Evolutionary conservation across 2,888 invertebrate species (phyloP), one percentile per base, ranked within the genome.

Genomic region (Stenolophus ochropezus): DNA sequence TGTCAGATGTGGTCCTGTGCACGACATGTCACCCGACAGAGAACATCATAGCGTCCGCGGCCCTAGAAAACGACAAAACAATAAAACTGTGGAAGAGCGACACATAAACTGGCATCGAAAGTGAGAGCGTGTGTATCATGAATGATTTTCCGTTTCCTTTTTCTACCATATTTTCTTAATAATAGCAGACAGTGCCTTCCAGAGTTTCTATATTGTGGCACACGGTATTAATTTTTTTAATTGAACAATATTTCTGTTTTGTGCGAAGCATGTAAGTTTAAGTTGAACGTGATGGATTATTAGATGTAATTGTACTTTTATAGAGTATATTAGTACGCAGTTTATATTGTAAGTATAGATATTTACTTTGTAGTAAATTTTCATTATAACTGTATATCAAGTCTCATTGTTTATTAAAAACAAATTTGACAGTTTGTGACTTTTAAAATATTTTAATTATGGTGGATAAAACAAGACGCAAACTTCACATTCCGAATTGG

Each of bases 71-170:
- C 88, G 99, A 99, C 90, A 98, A 98, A 91, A 98, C 98, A 82
- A 98, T 99, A 88, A 98, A 99, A 91, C 91, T 99, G 83, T 99
- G 99, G 99, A 97, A 96, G 90, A 98, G 98, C 90, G 99, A 97
- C 89, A 96, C 95, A 90, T 96, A 95, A 90, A 85, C 61, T 83
- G 75, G 73, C 21, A 42, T 23, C n/a, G 18, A 16, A 20, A 18
- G 56, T 49, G 76, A 42, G 53, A 51, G 51, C 21, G 16, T 75
- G 75, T 75, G 75, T 77, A 71, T 47, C 1, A 49, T 23, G 49
- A 58, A 58, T 18, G 42, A 58, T 27, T 51, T 33, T 6, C 11
- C 14, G 65, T 33, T 69, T 33, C 33, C 11, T 18, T 33, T 58
- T 8, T 58, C n/a, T 58, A 8, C 8, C 27, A 61, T 73, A 20